Conservation (phyloP, 2,113 vertebrate species). For the Elephantulus edwardii region DNA sequence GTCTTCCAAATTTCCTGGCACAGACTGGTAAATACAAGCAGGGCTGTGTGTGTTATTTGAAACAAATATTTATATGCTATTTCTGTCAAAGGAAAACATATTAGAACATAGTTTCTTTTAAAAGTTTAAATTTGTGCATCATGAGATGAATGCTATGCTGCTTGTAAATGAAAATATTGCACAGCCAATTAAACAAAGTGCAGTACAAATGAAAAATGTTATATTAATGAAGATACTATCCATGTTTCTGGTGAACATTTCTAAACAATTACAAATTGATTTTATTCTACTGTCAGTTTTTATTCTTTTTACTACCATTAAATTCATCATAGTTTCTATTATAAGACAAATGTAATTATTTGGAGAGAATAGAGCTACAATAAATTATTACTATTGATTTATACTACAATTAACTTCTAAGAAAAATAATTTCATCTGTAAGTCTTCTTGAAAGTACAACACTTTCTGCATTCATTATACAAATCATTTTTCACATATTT, state of each 20-base stretch:
- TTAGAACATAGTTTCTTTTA: constrained; percentile 8
- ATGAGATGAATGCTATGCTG: not conserved
- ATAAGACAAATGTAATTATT: constrained; percentile 49
- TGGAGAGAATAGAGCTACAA: constrained; percentile 2
- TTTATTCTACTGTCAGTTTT: constrained; percentile 18
- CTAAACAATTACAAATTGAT: constrained; percentile 25
- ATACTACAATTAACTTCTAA: constrained; percentile 38
- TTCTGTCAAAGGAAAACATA: not conserved
- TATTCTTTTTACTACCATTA: constrained; percentile 42
- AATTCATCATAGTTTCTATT: constrained; percentile 31
- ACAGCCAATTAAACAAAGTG: constrained; percentile 17
- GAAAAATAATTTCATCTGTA: constrained; percentile 34
- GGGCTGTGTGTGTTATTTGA: too few relatives aligned
- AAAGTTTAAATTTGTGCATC: not conserved
- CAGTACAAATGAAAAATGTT: not conserved
- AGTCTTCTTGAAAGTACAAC: constrained; percentile 35
- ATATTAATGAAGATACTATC: constrained; percentile 25
- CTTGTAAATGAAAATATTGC: constrained; percentile 17
- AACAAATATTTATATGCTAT: too few relatives aligned
- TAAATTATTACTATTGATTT: constrained; percentile 42
- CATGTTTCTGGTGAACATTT: constrained; percentile 26
- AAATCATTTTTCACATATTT: constrained; percentile 42
- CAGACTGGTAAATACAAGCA: too few relatives aligned
- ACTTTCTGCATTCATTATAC: constrained; percentile 21
- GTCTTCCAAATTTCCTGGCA: too few relatives aligned